Conservation (phyloP, 2,888 invertebrate genomes). For the Stramonita haemastoma region DNA sequence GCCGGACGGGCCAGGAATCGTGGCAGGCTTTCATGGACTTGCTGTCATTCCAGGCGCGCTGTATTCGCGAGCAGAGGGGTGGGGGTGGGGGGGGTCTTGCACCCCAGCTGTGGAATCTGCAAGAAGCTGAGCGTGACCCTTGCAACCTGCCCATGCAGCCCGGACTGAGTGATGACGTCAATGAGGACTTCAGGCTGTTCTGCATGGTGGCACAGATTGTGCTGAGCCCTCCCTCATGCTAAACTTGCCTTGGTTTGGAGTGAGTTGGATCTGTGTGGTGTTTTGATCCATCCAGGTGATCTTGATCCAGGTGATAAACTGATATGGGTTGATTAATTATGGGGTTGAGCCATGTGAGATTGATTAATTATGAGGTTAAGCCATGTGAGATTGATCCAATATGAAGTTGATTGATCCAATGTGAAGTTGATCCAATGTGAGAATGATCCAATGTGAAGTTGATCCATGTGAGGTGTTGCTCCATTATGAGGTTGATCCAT, state of each 20-base stretch:
- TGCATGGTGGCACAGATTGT: not conserved
- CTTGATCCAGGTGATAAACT: no score
- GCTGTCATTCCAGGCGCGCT: not conserved
- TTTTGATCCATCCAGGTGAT: no score
- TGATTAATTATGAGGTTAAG: no score
- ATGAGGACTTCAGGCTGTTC: constrained; percentile 18
- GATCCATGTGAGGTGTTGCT: no score
- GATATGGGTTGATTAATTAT: no score
- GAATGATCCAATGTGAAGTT: no score
- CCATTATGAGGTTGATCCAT: no score
- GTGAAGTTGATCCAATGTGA: no score
- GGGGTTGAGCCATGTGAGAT: no score
- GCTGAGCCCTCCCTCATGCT: not conserved
- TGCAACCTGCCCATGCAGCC: not conserved
- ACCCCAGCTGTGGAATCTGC: not conserved
- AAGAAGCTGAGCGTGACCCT: not conserved
- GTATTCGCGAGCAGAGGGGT: not conserved
- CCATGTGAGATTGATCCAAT: no score
- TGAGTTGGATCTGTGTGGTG: no score
- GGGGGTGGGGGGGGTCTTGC: not conserved
- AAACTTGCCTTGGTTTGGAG: not conserved
- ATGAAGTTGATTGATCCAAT: no score
- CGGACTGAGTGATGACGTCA: not conserved
- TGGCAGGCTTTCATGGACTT: constrained; percentile 3
- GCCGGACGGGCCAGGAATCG: not conserved